Base-by-base conservation (phyloP, 1,140 invertebrate genomes). In the Zaprionus davidi region DNA sequence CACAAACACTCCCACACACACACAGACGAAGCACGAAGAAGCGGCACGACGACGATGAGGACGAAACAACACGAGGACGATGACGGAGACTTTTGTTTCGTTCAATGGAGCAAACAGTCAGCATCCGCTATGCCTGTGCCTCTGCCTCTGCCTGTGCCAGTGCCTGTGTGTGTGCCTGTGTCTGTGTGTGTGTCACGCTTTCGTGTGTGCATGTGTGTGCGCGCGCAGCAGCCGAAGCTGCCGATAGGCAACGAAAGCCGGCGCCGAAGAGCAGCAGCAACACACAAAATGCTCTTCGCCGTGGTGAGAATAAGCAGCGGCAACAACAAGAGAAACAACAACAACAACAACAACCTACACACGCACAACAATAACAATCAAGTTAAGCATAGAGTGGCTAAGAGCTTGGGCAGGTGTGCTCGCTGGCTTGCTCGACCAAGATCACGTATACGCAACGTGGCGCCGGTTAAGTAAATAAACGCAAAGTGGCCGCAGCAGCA, bases 51-150 rank as follows among this genome's bases (percentile, higher is more conserved):
- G 69, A 66, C 31, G 69, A 66, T 12, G 62, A 46, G 9, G 49
- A 36, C 28, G 28, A 56, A 15, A 46, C 56, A 63, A 58, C 41
- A 58, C 20, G 28, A 65, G 28, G 62, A 51, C 22, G 72, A 60
- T 44, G 56, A 41, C 46, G 62, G 55, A 53, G 34, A 67, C 79
- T 74, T 82, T 78, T 68, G 58, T 83, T 76, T 79, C 73, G 78
- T 77, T 72, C 73, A 76, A 76, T 76, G 72, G 62, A 67, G 83
- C 83, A 79, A 87, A 86, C 82, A 86, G 58, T 46, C 82, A 86
- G 79, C 83, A 87, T 82, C 83, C 82, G 82, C 17, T 68, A 6
- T 41, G 26, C 38, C 15, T 68, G 28, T 28, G 24, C 24, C 24
- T 24, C 20, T 55, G 34, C 34, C 58, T 46, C 7, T 31, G 26